Base-by-base conservation (phyloP, 2,113 vertebrate genomes). In the Leucoraja erinaceus region DNA sequence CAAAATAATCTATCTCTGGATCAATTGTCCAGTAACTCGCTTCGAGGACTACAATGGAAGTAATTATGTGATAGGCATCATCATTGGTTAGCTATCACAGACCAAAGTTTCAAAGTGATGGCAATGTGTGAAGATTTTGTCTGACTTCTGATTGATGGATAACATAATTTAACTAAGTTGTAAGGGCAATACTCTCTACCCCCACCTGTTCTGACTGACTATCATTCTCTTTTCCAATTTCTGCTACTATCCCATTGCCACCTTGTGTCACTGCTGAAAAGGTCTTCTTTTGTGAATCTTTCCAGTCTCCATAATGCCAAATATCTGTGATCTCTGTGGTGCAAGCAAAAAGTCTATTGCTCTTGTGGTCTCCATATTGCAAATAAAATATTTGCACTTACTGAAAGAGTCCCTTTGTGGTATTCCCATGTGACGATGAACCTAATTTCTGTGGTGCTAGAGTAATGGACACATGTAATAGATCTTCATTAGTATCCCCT, bases 71-170 rank as follows among this genome's bases (percentile, higher is more conserved):
- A 47, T 47, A 47, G 63, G 47, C 47, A 25, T 4, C 81, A 84
- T 10, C 56, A 47, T 16, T 79, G 22, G 11, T 84, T 5, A 61
- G 10, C 56, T n/a, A 61, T 25, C 11, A 59, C 81, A 14, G 54
- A 84, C 25, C 81, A 84, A 84, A 84, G 28, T 63, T 31, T 88
- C 59, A 88, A 66, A 59, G n/a, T 61, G n/a, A 28, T 31, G 12
- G 59, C 28, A 63, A 88, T n/a, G 56, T 84, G 81, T 84, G 81
- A 84, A 84, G 56, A 81, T 81, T 84, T 54, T 54, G 25, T 28
- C 12, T 8, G 22, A 84, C 20, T 28, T 56, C 54, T 84, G 54
- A 84, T 28, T 56, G 28, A 84, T 84, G 54, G 9, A 59, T 59
- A 25, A n/a, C 81, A 81, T 56, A 20, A 86, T 28, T 31, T 63